Evolutionary conservation across 2,113 vertebrate genomes (phyloP).

Genomic region (Saguinus imperator): DNA sequence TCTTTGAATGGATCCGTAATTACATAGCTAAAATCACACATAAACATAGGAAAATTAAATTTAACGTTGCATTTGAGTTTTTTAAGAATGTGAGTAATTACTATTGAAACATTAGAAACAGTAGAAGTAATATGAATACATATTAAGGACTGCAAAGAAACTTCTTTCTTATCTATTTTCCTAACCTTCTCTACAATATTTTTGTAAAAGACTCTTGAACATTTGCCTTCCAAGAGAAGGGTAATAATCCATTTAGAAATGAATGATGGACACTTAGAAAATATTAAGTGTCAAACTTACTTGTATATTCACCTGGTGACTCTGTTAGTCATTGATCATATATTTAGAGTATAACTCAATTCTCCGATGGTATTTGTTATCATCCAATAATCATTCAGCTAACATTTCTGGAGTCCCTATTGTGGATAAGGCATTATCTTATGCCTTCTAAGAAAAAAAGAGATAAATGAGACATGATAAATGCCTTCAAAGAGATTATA

Average conservation of each 20-base stretch:
- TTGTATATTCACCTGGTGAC: not conserved
- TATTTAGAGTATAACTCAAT: not conserved
- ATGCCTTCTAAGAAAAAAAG: not conserved
- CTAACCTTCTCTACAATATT: not conserved
- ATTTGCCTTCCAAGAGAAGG: not conserved
- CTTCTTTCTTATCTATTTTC: not conserved
- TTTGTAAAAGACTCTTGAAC: not conserved
- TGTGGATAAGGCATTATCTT: not conserved
- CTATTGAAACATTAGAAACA: not conserved
- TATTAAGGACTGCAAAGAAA: not conserved
- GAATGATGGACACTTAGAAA: not conserved
- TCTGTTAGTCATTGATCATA: not conserved
- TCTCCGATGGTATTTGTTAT: not conserved
- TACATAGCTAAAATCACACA: not conserved
- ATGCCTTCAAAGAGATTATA: not conserved
- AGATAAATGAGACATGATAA: not conserved
- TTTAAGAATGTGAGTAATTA: slow-evolving; percentile 15
- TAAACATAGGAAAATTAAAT: not conserved
- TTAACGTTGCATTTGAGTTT: not conserved
- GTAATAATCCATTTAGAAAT: not conserved
- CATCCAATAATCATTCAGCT: not conserved
- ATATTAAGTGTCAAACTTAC: no score
- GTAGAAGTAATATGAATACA: not conserved
- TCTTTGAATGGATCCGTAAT: not conserved
- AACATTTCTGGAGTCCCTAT: not conserved